These are phyloP conservation scores for Folsomia manolachei DNA, from an alignment of 2,888 invertebrate genomes.

Conservation along the genomic window DNA sequence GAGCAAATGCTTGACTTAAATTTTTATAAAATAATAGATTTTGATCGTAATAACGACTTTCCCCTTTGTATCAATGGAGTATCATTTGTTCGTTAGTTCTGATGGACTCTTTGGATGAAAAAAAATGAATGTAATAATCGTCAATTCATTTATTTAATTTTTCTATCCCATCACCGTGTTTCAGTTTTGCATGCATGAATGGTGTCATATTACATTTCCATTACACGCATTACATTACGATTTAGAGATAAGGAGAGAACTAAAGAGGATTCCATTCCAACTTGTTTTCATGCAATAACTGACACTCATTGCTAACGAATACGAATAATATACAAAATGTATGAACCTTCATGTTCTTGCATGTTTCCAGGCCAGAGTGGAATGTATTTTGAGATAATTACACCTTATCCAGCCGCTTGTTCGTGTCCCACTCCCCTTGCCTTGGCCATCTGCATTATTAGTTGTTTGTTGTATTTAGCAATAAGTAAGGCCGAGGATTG, in stretches of 20 bases:
- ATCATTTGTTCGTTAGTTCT: background rate
- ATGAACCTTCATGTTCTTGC: background rate
- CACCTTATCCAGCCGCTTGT: constrained; percentile 33
- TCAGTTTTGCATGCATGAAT: background rate
- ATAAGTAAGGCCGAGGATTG: background rate
- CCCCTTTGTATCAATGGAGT: background rate
- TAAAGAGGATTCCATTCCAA: background rate
- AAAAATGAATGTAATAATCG: background rate
- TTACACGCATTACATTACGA: constrained; percentile 5
- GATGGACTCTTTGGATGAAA: no score
- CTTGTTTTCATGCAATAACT: background rate
- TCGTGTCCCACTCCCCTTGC: constrained; percentile 26
- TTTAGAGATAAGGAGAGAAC: background rate
- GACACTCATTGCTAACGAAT: background rate
- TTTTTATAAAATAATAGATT: background rate
- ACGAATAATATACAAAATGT: background rate
- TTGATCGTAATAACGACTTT: background rate
- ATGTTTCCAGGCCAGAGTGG: constrained; percentile 13
- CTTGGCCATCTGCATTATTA: constrained; percentile 22
- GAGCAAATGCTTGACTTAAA: background rate
- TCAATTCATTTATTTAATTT: constrained; percentile 1
- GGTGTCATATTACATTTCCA: constrained; percentile 3
- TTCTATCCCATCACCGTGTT: background rate
- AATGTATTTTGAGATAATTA: constrained; percentile 29
- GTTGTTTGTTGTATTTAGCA: no score